These are phyloP conservation scores for Iselma pallidipennis DNA, from an alignment of 2,888 invertebrate genomes.

Conservation along the genomic window DNA sequence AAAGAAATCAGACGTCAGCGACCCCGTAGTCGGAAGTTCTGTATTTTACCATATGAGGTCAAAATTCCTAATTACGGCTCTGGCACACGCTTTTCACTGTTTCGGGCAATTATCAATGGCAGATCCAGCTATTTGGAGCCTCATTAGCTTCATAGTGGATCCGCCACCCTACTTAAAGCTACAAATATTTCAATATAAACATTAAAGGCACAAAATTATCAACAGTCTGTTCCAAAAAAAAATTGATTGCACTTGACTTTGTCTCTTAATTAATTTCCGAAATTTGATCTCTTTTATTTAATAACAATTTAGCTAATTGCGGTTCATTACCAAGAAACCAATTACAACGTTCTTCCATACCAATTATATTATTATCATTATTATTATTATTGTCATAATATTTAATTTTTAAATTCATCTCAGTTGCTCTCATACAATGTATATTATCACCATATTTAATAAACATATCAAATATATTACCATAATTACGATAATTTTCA, in stretches of 20 bases:
- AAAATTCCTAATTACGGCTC: not conserved
- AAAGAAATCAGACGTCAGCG: not conserved
- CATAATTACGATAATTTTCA: constrained; percentile 48
- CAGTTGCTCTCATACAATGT: constrained; percentile 78
- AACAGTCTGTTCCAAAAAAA: not conserved
- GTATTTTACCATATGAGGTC: not conserved
- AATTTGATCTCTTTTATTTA: constrained; percentile 46
- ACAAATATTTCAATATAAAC: not conserved
- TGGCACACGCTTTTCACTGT: too few species aligned
- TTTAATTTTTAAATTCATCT: constrained; percentile 71
- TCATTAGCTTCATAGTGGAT: too few species aligned
- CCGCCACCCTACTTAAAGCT: not conserved
- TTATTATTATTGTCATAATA: constrained; percentile 50
- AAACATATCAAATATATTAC: constrained; percentile 72
- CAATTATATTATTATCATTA: constrained; percentile 49
- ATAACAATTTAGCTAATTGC: constrained; percentile 63
- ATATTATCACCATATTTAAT: constrained; percentile 64
- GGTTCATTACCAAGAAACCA: constrained; percentile 60
- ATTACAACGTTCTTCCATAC: constrained; percentile 52
- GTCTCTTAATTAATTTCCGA: constrained; percentile 3
- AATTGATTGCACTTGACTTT: not conserved
- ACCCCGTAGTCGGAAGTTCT: not conserved
- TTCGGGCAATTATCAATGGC: too few species aligned
- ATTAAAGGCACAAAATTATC: not conserved
- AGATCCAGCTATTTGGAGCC: too few species aligned